These are phyloP conservation scores for Bactericera cockerelli DNA, from an alignment of 1,140 invertebrate species.

Conservation along the genomic window DNA sequence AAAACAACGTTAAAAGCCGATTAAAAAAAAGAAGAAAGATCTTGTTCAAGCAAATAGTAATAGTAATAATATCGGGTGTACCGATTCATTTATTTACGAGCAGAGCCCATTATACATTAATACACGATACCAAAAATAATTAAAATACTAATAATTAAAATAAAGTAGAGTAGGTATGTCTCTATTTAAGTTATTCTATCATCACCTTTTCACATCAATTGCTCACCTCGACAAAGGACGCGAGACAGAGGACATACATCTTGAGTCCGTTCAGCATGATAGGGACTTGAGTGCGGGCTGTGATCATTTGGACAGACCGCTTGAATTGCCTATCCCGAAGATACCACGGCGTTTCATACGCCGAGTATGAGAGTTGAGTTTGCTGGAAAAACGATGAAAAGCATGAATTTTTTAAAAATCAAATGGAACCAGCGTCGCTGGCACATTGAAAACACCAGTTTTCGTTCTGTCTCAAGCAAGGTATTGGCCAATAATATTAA, in stretches of 20 bases:
- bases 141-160: not conserved
- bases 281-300: not conserved
- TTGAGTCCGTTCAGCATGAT: not conserved
- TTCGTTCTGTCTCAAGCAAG: too few species aligned
- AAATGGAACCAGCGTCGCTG: too few species aligned
- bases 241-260: conserved; percentile 3
- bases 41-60: too few species aligned
- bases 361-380: not conserved
- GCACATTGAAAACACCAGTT: too few species aligned
- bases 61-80: too few species aligned
- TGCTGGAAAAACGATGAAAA: not conserved
- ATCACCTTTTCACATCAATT: not conserved
- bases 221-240: not conserved
- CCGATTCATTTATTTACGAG: not conserved
- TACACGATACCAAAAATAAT: too few species aligned
- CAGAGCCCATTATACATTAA: not conserved
- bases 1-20: too few species aligned
- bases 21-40: too few species aligned
- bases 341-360: conserved; percentile 4
- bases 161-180: not conserved
- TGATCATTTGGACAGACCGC: not conserved
- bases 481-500: too few species aligned
- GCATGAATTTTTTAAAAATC: too few species aligned
- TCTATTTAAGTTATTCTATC: too few species aligned
- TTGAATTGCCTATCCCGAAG: conserved; percentile 1